A percentile compares a stretch with the other conserved stretches of the same genome.
Evolutionary conservation across 2,797 vertebrate genomes (phyloP).

Genomic region (Scleropages formosus): DNA sequence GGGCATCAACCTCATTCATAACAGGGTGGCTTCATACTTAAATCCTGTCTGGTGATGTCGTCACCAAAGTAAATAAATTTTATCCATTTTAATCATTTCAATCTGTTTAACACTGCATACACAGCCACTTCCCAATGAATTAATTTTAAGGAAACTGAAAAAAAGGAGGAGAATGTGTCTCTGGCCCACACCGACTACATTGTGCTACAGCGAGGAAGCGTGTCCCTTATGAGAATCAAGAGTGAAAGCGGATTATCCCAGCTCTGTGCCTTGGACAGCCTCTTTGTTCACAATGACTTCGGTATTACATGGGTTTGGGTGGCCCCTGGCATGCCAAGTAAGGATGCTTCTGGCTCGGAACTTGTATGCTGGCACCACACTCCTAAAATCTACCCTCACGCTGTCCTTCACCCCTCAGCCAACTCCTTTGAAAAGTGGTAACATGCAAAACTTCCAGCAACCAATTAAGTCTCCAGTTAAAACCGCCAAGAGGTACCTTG

Average conservation of each 20-base stretch:
- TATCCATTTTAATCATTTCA: neutral
- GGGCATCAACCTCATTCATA: neutral
- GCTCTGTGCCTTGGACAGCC: constrained; percentile 61
- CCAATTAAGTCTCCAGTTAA: too few species aligned
- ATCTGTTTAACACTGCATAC: too few species aligned
- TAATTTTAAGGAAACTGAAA: neutral
- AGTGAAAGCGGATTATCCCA: constrained; percentile 61
- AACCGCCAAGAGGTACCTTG: constrained; percentile 71
- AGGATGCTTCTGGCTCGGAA: neutral
- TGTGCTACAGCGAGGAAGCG: constrained; percentile 8
- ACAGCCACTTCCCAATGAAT: too few species aligned
- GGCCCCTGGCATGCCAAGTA: constrained; percentile 20
- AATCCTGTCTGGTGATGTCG: neutral
- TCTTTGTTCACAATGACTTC: constrained; percentile 67
- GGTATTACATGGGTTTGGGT: constrained; percentile 64
- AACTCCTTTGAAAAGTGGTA: too few species aligned
- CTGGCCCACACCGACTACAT: constrained; percentile 33
- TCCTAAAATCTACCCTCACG: neutral
- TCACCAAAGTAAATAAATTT: neutral
- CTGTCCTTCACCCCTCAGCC: too few species aligned
- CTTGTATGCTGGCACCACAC: neutral
- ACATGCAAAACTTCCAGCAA: neutral
- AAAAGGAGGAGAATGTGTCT: neutral
- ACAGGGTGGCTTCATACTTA: neutral
- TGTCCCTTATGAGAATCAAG: constrained; percentile 60